phyloP scores from a whole-genome alignment of 1,140 invertebrate species.

The Drosophila mauritiana region DNA sequence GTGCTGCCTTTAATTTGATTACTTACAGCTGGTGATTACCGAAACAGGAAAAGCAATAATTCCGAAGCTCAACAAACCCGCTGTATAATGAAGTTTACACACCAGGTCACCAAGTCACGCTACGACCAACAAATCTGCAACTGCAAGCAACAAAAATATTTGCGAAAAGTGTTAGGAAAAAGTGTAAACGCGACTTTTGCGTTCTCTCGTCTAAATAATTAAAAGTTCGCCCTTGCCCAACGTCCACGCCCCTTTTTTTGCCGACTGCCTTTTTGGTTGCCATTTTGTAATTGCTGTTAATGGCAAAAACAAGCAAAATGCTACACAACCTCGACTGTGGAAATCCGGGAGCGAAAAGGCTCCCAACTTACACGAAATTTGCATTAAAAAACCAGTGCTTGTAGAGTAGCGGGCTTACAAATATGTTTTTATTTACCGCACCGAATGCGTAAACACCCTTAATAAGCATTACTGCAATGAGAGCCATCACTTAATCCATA shows the following conservation, averaged over 20 bases:
- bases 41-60: constrained; percentile 13
- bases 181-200: constrained; percentile 50
- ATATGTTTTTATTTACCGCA: neutral
- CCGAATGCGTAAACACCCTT: constrained; percentile 9
- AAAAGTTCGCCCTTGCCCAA: constrained; percentile 65
- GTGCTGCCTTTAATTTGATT: constrained; percentile 60
- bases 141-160: constrained; percentile 31
- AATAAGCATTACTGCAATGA: neutral
- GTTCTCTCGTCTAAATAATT: constrained; percentile 70
- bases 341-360: constrained; percentile 15
- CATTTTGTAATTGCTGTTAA: constrained; percentile 75
- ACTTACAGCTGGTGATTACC: constrained; percentile 56
- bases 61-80: constrained; percentile 1
- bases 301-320: constrained; percentile 63
- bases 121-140: constrained; percentile 42
- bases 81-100: constrained; percentile 62
- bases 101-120: constrained; percentile 12
- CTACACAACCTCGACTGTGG: constrained; percentile 20
- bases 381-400: constrained; percentile 65
- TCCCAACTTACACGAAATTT: constrained; percentile 61
- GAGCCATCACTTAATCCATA: too few relatives aligned
- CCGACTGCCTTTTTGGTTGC: constrained; percentile 56
- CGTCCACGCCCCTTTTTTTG: constrained; percentile 36
- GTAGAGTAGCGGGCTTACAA: constrained; percentile 16
- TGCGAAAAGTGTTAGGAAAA: constrained; percentile 5